Conservation (phyloP, 2,113 vertebrate genomes). For the Numida meleagris region DNA sequence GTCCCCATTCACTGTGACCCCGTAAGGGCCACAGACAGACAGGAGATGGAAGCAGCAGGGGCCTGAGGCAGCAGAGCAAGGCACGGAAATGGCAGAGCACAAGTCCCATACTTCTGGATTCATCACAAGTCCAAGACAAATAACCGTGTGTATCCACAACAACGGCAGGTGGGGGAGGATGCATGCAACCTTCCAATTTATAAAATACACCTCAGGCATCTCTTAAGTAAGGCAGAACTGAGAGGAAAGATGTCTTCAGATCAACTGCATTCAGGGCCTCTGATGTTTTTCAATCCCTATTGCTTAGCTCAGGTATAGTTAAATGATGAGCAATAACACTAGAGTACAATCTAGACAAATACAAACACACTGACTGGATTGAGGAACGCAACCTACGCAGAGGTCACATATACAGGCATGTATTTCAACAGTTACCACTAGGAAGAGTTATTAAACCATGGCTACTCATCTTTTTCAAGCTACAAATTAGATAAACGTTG, state of each 20-base stretch:
- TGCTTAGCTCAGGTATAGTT: background rate
- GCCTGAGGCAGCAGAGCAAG: background rate
- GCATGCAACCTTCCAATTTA: background rate
- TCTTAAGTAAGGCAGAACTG: background rate
- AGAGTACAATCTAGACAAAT: background rate
- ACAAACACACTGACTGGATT: background rate
- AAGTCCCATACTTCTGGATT: background rate
- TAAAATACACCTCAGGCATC: background rate
- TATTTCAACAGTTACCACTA: background rate
- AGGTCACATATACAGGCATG: background rate
- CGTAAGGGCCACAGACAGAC: background rate
- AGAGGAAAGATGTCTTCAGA: background rate
- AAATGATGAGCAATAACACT: background rate
- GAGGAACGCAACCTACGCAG: background rate
- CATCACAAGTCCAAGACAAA: background rate
- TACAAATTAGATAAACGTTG: background rate
- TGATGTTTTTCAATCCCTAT: background rate
- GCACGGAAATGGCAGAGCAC: background rate
- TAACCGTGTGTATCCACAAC: background rate
- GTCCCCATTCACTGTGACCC: background rate
- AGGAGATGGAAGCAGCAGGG: fast-evolving
- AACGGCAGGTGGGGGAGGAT: background rate
- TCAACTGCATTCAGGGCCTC: background rate
- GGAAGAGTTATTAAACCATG: background rate
- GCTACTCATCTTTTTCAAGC: background rate